Evolutionary conservation across 2,888 invertebrate species (phyloP).

Genomic region (Balanococcus diminutus): DNA sequence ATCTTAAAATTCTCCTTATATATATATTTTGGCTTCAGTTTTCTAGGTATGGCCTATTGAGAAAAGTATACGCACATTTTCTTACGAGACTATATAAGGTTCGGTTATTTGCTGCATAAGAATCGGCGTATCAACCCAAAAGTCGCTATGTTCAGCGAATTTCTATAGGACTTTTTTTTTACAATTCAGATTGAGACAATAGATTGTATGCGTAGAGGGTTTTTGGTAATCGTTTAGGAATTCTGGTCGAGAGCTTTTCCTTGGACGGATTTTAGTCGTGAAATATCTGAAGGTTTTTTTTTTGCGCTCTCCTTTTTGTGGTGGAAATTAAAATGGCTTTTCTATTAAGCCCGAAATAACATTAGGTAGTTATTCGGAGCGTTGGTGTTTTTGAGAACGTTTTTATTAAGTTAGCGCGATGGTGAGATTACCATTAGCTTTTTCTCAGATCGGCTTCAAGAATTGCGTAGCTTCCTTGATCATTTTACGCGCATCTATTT

Average conservation of each 20-base stretch:
- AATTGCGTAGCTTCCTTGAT: neutral
- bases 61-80: neutral
- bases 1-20: constrained; percentile 22
- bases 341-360: neutral
- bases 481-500: neutral
- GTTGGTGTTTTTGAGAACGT: neutral
- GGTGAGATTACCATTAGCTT: neutral
- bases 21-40: neutral
- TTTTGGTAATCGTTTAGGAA: constrained; percentile 23
- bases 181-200: constrained; percentile 4
- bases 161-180: neutral
- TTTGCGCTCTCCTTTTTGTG: neutral
- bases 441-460: neutral
- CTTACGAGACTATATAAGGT: neutral
- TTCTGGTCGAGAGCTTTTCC: neutral
- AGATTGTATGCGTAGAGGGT: neutral
- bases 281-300: constrained; percentile 2
- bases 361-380: neutral
- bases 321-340: constrained; percentile 9
- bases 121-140: constrained; percentile 2
- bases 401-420: constrained; percentile 2
- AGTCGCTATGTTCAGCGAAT: constrained; percentile 7
- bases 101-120: constrained; percentile 14
- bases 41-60: neutral
- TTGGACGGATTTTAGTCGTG: neutral